Evolutionary conservation across 2,113 vertebrate genomes (phyloP).

Genomic region (Peromyscus californicus): DNA sequence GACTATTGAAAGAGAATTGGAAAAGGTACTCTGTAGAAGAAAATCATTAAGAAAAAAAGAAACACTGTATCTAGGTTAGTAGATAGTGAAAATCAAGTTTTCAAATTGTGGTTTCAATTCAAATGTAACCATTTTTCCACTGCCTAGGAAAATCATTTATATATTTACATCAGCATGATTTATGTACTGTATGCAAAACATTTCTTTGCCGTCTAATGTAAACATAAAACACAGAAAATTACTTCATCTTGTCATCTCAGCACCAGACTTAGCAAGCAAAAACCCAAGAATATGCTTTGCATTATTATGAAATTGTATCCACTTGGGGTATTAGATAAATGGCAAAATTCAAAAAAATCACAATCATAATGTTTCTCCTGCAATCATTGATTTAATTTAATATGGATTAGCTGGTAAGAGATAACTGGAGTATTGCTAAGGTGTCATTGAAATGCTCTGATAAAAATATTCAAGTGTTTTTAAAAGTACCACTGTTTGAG

Average conservation of each 20-base stretch:
- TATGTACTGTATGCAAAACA: slow-evolving; percentile 67
- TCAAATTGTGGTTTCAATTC: slow-evolving; percentile 60
- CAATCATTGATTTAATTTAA: slow-evolving; percentile 17
- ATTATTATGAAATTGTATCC: neutral
- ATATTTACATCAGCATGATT: slow-evolving; percentile 47
- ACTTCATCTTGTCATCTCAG: slow-evolving; percentile 56
- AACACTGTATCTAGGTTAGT: slow-evolving; percentile 60
- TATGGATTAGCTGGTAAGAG: neutral
- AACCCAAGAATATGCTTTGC: slow-evolving; percentile 26
- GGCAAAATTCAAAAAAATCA: neutral
- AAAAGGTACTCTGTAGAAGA: slow-evolving; percentile 48
- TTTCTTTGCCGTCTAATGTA: slow-evolving; percentile 59
- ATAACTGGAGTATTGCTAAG: neutral
- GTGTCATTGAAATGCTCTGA: neutral
- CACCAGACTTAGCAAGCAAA: neutral
- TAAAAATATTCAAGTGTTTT: slow-evolving; percentile 35
- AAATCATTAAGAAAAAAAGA: slow-evolving; percentile 58
- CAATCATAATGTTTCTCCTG: slow-evolving; percentile 1
- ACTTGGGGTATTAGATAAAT: slow-evolving; percentile 35
- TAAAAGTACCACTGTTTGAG: neutral
- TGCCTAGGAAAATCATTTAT: slow-evolving; percentile 64
- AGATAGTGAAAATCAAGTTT: slow-evolving; percentile 69
- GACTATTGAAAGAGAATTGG: slow-evolving; percentile 69
- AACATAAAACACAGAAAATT: slow-evolving; percentile 17
- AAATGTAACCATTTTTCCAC: slow-evolving; percentile 69